phyloP scores from a whole-genome alignment of 1,140 invertebrate species.

The Neodiprion pinetum region DNA sequence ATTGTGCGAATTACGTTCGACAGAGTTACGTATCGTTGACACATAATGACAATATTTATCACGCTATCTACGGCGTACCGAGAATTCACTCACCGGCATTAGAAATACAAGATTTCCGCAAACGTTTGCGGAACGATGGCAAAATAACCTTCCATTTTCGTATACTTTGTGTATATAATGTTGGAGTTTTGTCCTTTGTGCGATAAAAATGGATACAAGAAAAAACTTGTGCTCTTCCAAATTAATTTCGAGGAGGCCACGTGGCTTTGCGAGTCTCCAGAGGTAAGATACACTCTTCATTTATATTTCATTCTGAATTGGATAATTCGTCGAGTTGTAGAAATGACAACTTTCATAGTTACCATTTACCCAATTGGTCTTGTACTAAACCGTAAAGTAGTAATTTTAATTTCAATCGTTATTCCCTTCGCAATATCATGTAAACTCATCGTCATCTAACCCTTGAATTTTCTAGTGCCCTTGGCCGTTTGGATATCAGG shows the following conservation, averaged over 20 bases:
- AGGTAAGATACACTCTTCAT: slow-evolving; percentile 28
- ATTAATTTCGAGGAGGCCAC: slow-evolving; percentile 37
- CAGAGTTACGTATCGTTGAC: background rate
- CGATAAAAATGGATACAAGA: slow-evolving; percentile 32
- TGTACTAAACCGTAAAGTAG: no score
- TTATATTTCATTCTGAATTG: background rate
- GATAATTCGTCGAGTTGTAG: slow-evolving; percentile 3
- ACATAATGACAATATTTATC: background rate
- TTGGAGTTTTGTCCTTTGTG: slow-evolving; percentile 40
- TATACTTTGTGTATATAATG: slow-evolving; percentile 32
- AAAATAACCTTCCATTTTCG: slow-evolving; percentile 2
- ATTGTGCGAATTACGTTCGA: background rate
- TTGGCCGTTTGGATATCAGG: slow-evolving; percentile 37
- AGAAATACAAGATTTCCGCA: background rate
- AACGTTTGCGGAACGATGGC: slow-evolving; percentile 4
- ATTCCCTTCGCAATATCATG: slow-evolving; percentile 12
- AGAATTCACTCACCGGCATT: background rate
- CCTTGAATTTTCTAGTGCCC: slow-evolving; percentile 34
- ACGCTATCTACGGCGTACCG: background rate
- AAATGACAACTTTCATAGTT: slow-evolving; percentile 21
- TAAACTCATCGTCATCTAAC: background rate
- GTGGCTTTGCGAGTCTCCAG: slow-evolving; percentile 32
- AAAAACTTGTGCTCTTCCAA: slow-evolving; percentile 34
- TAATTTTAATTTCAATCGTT: no score
- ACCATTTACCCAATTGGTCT: background rate